Percentiles rank a stretch among this genome's conserved stretches.
phyloP scores from a whole-genome alignment of 2,797 vertebrate genomes.

The Takifugu ocellatus region DNA sequence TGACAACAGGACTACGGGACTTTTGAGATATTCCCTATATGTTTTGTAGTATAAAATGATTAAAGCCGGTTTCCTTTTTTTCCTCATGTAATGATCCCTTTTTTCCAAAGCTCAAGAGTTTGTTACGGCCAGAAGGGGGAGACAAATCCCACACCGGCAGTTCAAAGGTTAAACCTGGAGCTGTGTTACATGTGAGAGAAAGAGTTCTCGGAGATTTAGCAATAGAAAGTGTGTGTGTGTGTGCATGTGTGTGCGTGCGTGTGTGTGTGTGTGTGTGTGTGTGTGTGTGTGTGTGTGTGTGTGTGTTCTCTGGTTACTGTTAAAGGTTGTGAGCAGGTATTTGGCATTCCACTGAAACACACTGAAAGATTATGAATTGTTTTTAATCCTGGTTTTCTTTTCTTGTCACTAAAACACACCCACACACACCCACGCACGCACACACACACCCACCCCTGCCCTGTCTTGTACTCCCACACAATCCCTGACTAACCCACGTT shows the following conservation, averaged over 20 bases:
- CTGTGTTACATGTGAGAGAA: constrained; percentile 4
- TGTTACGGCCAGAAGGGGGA: neutral
- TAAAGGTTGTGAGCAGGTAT: constrained; percentile 29
- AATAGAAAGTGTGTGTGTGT: constrained; percentile 5
- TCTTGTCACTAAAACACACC: constrained; percentile 2
- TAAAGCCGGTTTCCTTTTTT: too few species aligned
- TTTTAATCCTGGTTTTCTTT: constrained; percentile 14
- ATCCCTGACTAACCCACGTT: constrained; percentile 28
- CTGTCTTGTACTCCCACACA: constrained; percentile 23
- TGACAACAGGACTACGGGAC: too few species aligned
- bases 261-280: neutral
- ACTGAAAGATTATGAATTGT: constrained; percentile 38
- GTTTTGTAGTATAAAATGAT: too few species aligned
- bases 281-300: constrained; percentile 9
- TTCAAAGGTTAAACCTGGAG: neutral
- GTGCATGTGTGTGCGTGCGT: neutral
- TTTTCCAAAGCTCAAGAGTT: too few species aligned
- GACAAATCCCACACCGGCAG: neutral
- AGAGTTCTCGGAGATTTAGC: constrained; percentile 6
- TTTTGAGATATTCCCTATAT: too few species aligned
- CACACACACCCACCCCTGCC: constrained; percentile 23
- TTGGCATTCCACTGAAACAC: constrained; percentile 30
- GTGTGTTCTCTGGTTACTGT: constrained; percentile 33
- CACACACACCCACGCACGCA: too few species aligned
- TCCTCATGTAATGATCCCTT: too few species aligned